Base-by-base conservation (phyloP, 2,888 invertebrate species). In the Yponomeuta plumbellus region DNA sequence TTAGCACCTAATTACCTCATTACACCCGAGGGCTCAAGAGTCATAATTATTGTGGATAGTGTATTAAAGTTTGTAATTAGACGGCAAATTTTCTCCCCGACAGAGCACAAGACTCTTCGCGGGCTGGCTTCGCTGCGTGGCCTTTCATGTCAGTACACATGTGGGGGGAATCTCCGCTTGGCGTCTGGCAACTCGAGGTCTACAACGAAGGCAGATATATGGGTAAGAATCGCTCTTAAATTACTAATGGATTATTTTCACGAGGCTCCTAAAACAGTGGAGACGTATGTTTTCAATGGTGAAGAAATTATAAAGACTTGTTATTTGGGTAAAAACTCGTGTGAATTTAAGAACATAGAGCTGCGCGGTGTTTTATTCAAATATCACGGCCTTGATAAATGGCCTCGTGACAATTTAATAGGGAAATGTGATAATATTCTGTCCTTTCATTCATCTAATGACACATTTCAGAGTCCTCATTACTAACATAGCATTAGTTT, bases 101-200 rank as follows among this genome's bases (percentile, higher is more conserved):
- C 80, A 93, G 98, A 78, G 94, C 94, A 13, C 96, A 97, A 77
- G 99, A 99, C 85, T 94, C 95, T 65, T 98, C 98, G 13, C 94
- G 96, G 66, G 93, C 96, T 66, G 99, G 99, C 61, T 99, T 99
- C 92, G 96, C 94, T 81, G 96, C 97, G 75, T 99, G 99, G 99
- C 99, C 99, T 67, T 99, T 99, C 91, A 99, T 99, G 99, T 98
- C 98, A 63, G 98, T 97, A 69, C 99, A 99, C 87, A 97, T 96
- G 81, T 99, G 99, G 99, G 99, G 99, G 22, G 99, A 99, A 84
- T 94, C 94, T 40, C 98, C 99, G 0, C 94, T 96, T 71, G 99
- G 99, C 61, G 93, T 94, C 70, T 99, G 99, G 99, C 95, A 95
- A 76, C 92, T 99, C 69, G 98, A 98, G 86, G 97, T 99, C 69